Evolutionary conservation across 2,888 invertebrate genomes (phyloP), one percentile per base, ranked within the genome.

Genomic region (Pimpla rufipes): DNA sequence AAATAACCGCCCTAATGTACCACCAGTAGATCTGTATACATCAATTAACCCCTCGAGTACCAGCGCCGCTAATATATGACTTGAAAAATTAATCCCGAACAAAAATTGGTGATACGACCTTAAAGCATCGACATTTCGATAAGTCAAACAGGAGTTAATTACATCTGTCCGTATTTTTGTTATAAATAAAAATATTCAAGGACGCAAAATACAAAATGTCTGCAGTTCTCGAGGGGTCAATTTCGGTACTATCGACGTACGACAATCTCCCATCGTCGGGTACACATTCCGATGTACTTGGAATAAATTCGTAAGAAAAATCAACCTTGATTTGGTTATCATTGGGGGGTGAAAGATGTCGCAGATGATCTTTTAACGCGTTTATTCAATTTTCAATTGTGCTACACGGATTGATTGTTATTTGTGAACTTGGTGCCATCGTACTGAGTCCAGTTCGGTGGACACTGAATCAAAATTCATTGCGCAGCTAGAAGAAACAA

Each of bases 401-500:
- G 42, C 50, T 50, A 50, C 55, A 64, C 62, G 62, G 37, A 62
- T 62, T 42, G 6, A 18, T 13, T 37, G 76, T 83, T 64, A 85
- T 86, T 85, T 83, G 77, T 85, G 79, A 77, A 88, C 71, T 37
- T 79, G 84, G 79, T 88, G 85, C 88, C 92, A 90, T 74, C 86
- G 81, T 18, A 88, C 76, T 78, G 45, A 85, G 35, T 88, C 85
- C 42, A 79, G 86, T 73, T 86, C 89, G 68, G 84, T 86, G 47
- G 89, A 88, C 74, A 85, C 73, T 18, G 83, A 80, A 52, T 86
- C 77, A 77, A 91, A 91, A 55, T 87, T 86, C 40, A 83, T 81
- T 55, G 90, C 91, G 62, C 92, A 92, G 84, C 92, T 91, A 86
- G 47, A 88, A 40, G 79, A 42, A 87, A 47, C 3, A 29, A 29